Evolutionary conservation across 2,113 vertebrate genomes (phyloP).

Genomic region (Prochilodus magdalenae): DNA sequence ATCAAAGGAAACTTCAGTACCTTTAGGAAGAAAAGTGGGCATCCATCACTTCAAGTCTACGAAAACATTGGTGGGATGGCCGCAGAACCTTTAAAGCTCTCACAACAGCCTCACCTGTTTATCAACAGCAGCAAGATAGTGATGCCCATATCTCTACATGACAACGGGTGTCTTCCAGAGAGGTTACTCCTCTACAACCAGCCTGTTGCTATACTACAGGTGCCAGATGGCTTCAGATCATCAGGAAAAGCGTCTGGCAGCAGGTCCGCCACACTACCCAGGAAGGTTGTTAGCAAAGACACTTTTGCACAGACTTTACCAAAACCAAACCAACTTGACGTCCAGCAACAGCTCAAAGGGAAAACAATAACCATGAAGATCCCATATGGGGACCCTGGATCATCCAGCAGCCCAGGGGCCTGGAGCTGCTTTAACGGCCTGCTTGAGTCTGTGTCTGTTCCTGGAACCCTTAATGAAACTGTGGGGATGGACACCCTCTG

Average conservation of each 20-base stretch:
- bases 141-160: constrained; percentile 60
- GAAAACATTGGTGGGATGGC: constrained; percentile 65
- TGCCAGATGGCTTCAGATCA: constrained; percentile 72
- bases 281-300: constrained; percentile 76
- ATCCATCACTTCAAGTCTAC: constrained; percentile 44
- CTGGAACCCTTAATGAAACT: constrained; percentile 90
- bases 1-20: constrained; percentile 83
- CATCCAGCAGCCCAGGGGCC: constrained; percentile 69
- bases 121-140: constrained; percentile 69
- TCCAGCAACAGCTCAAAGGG: constrained; percentile 56
- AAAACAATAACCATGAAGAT: constrained; percentile 79
- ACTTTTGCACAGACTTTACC: constrained; percentile 85
- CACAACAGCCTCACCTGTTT: constrained; percentile 69
- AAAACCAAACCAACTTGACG: constrained; percentile 81
- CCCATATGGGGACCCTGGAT: constrained; percentile 69
- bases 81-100: constrained; percentile 63
- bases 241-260: constrained; percentile 59
- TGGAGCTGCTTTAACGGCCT: constrained; percentile 88
- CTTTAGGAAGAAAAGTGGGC: constrained; percentile 21
- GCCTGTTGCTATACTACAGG: constrained; percentile 85
- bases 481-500: constrained; percentile 85
- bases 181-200: constrained; percentile 80
- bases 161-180: constrained; percentile 83
- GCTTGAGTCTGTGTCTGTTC: constrained; percentile 92
- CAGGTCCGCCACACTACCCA: constrained; percentile 88